phyloP scores from a whole-genome alignment of 2,113 vertebrate genomes.

The Pseudopodoces humilis region DNA sequence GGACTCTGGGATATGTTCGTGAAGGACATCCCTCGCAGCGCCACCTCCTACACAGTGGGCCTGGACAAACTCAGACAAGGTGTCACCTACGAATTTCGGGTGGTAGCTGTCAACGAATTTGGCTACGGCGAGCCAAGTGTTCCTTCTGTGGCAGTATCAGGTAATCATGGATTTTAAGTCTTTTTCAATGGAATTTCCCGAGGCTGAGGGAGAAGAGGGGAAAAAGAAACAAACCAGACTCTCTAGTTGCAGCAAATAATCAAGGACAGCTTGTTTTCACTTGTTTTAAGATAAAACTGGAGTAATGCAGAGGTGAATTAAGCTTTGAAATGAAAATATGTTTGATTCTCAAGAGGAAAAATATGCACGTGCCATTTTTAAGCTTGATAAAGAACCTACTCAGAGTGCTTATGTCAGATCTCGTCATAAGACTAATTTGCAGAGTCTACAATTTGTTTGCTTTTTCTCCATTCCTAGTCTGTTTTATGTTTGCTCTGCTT shows the following conservation, averaged over 20 bases:
- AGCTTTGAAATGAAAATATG: background rate
- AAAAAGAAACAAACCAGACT: fast-evolving
- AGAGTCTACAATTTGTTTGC: background rate
- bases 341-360: background rate
- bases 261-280: background rate
- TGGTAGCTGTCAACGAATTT: conserved; percentile 87
- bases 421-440: background rate
- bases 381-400: background rate
- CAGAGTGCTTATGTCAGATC: background rate
- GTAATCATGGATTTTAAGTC: conserved; percentile 60
- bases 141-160: conserved; percentile 86
- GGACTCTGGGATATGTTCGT: conserved; percentile 94
- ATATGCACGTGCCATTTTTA: background rate
- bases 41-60: conserved; percentile 83
- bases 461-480: background rate
- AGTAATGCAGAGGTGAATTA: background rate
- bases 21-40: conserved; percentile 82
- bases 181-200: background rate
- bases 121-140: conserved; percentile 93
- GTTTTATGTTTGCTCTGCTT: background rate
- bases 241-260: background rate
- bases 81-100: conserved; percentile 93
- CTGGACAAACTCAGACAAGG: conserved; percentile 88
- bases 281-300: background rate
- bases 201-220: background rate